A percentile compares a stretch with the other conserved stretches of the same genome.
Evolutionary conservation across 2,888 invertebrate species (phyloP).

Genomic region (Catocala sponsa): DNA sequence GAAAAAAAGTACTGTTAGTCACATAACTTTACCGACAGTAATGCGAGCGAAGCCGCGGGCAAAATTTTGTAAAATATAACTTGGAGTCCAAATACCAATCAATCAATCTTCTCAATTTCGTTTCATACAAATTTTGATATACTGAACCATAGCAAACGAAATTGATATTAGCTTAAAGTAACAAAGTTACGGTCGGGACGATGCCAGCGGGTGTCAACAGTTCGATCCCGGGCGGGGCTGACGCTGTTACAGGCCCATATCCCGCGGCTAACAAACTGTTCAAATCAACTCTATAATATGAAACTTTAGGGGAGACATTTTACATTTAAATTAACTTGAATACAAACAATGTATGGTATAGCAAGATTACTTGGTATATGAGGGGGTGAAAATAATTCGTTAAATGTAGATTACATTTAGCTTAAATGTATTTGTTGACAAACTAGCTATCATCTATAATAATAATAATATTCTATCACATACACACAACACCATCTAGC

Average conservation of each 20-base stretch:
- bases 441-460: too few relatives aligned
- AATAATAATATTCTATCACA: too few relatives aligned
- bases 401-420: neutral
- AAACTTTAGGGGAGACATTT: conserved; percentile 48
- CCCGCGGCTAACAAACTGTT: conserved; percentile 59
- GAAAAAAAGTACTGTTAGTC: too few relatives aligned
- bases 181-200: conserved; percentile 51
- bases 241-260: conserved; percentile 65
- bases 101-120: too few relatives aligned
- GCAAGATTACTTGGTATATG: conserved; percentile 5
- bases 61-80: too few relatives aligned
- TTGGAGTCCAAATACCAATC: too few relatives aligned
- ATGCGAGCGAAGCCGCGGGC: too few relatives aligned
- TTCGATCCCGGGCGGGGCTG: conserved; percentile 58
- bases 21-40: too few relatives aligned
- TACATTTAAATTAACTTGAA: conserved; percentile 51
- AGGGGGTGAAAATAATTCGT: conserved; percentile 10
- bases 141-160: conserved; percentile 50
- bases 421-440: too few relatives aligned
- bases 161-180: conserved; percentile 31
- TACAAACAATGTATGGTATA: conserved; percentile 17
- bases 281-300: conserved; percentile 51
- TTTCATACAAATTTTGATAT: conserved; percentile 10
- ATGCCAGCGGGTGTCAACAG: conserved; percentile 56
- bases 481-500: too few relatives aligned